A percentile compares a stretch with the other conserved stretches of the same genome.
Evolutionary conservation across 2,797 vertebrate species (phyloP).

Genomic region (Spinus pinus): DNA sequence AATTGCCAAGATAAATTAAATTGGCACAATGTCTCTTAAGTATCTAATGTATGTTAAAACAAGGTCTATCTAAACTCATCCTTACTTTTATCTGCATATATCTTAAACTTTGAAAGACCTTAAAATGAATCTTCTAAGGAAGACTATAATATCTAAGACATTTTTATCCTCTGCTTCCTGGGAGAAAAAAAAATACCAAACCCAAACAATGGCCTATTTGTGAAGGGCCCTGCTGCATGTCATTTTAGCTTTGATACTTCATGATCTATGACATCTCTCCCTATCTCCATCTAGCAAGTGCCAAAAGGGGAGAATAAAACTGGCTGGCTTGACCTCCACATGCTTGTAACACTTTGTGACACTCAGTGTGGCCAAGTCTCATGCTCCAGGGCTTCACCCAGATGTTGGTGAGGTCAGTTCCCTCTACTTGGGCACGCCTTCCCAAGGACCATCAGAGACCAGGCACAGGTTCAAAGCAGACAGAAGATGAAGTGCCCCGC

Average conservation of each 20-base stretch:
- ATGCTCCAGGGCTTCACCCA: conserved; percentile 37
- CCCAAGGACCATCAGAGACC: neutral
- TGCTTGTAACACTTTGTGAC: neutral
- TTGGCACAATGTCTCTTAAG: neutral
- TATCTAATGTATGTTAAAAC: neutral
- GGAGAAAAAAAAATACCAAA: neutral
- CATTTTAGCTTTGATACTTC: neutral
- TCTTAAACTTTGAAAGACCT: neutral
- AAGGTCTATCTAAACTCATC: neutral
- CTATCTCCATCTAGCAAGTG: neutral
- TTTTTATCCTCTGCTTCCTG: neutral
- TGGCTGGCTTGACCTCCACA: conserved; percentile 6
- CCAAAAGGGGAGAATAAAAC: conserved; percentile 5
- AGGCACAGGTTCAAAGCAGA: conserved; percentile 29
- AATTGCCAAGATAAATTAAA: neutral
- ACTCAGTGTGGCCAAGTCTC: neutral
- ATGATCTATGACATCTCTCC: conserved; percentile 7
- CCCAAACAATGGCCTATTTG: neutral
- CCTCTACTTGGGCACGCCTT: neutral
- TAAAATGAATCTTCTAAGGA: neutral
- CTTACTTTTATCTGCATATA: neutral
- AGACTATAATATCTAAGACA: neutral
- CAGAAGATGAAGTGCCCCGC: neutral
- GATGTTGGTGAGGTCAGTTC: neutral
- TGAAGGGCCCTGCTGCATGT: neutral